phyloP scores from a whole-genome alignment of 2,797 vertebrate species.

The Loris lydekkerianus region DNA sequence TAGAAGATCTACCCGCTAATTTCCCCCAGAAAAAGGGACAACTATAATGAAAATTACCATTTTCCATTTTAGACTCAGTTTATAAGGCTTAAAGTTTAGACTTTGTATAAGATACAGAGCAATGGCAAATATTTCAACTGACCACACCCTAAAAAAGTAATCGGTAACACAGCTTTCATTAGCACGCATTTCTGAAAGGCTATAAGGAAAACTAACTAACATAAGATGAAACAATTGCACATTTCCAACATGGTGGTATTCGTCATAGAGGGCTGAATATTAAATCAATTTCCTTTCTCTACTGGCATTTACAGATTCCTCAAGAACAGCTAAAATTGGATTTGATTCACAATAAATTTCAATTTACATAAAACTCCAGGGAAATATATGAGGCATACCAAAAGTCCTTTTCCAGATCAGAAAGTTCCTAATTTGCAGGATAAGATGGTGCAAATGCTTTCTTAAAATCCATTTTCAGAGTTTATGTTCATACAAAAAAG shows the following conservation, averaged over 20 bases:
- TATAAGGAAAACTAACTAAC: constrained; percentile 5
- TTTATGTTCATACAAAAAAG: neutral
- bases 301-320: constrained; percentile 56
- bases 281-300: constrained; percentile 55
- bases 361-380: constrained; percentile 64
- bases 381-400: neutral
- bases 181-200: neutral
- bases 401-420: constrained; percentile 48
- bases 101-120: neutral
- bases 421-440: constrained; percentile 56
- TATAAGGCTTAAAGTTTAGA: neutral
- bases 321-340: constrained; percentile 68
- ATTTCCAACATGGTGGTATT: neutral
- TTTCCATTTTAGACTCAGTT: constrained; percentile 5
- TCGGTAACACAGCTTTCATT: neutral
- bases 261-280: neutral
- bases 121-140: neutral
- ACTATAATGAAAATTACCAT: neutral
- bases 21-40: neutral
- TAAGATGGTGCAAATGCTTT: neutral
- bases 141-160: neutral
- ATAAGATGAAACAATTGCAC: neutral
- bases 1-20: neutral
- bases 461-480: constrained; percentile 31
- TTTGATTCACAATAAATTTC: constrained; percentile 68